Conservation (phyloP, 2,888 invertebrate species). For the Parnassius orleans region DNA sequence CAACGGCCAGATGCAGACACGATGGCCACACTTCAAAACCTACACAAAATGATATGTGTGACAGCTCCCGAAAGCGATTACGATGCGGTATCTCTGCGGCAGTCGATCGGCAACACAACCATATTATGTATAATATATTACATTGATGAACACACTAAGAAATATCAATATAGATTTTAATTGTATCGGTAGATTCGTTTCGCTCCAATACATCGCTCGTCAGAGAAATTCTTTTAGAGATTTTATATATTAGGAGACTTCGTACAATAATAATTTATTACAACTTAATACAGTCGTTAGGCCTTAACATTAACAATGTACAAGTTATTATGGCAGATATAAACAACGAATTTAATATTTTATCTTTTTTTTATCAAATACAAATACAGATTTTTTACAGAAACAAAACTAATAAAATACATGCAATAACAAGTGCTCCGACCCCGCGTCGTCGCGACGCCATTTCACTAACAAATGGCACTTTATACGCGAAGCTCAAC, state of each 20-base stretch:
- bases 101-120: slow-evolving; percentile 42
- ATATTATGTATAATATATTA: slow-evolving; percentile 35
- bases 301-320: slow-evolving; percentile 76
- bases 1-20: slow-evolving; percentile 45
- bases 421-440: slow-evolving; percentile 56
- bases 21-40: slow-evolving; percentile 47
- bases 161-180: slow-evolving; percentile 53
- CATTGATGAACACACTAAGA: slow-evolving; percentile 60
- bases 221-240: slow-evolving; percentile 36
- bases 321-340: slow-evolving; percentile 79
- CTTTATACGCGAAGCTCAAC: slow-evolving; percentile 42
- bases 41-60: slow-evolving; percentile 65
- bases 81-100: slow-evolving; percentile 39
- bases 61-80: slow-evolving; percentile 47
- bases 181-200: slow-evolving; percentile 28
- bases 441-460: slow-evolving; percentile 39
- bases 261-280: slow-evolving; percentile 63
- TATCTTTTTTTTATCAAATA: slow-evolving; percentile 46
- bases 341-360: slow-evolving; percentile 68
- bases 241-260: slow-evolving; percentile 40
- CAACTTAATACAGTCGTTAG: slow-evolving; percentile 77
- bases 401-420: slow-evolving; percentile 56
- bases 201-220: slow-evolving; percentile 16
- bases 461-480: slow-evolving; percentile 50
- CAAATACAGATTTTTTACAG: slow-evolving; percentile 67